A percentile compares a stretch with the other conserved stretches of the same genome.
Conservation (phyloP, 2,113 vertebrate species). For the Delphinapterus leucas region DNA sequence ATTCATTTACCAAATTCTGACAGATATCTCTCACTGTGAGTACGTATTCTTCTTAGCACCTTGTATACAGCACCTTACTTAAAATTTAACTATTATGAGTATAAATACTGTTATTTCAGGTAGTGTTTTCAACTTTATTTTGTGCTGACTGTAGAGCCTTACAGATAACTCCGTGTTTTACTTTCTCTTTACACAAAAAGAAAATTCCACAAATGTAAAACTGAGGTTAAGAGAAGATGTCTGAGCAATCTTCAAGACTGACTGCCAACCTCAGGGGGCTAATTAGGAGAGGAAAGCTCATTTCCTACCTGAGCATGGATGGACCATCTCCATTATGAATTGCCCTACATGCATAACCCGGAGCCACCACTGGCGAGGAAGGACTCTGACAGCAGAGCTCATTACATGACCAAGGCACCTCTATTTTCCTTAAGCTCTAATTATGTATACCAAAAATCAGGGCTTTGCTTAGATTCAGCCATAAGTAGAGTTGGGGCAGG, state of each 20-base stretch:
- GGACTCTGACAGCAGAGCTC: background rate
- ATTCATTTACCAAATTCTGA: background rate
- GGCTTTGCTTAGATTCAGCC: background rate
- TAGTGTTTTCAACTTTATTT: constrained; percentile 40
- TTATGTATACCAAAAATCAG: background rate
- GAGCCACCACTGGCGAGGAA: background rate
- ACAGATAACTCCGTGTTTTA: background rate
- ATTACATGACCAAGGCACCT: background rate
- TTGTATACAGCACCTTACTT: background rate
- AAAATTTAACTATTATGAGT: background rate
- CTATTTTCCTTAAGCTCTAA: background rate
- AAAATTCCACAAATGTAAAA: background rate
- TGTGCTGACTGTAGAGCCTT: background rate
- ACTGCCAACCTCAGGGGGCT: background rate
- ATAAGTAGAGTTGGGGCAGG: background rate
- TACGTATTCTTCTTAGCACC: background rate
- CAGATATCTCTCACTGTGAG: background rate
- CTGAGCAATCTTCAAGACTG: background rate
- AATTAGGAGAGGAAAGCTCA: background rate
- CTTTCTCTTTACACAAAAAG: background rate
- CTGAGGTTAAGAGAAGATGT: background rate
- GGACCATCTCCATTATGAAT: background rate
- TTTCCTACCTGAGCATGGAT: background rate
- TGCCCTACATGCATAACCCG: background rate
- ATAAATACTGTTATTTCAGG: background rate